These are phyloP conservation scores for Xanthorhoe spadicearia DNA, from an alignment of 2,888 invertebrate species.

Conservation along the genomic window DNA sequence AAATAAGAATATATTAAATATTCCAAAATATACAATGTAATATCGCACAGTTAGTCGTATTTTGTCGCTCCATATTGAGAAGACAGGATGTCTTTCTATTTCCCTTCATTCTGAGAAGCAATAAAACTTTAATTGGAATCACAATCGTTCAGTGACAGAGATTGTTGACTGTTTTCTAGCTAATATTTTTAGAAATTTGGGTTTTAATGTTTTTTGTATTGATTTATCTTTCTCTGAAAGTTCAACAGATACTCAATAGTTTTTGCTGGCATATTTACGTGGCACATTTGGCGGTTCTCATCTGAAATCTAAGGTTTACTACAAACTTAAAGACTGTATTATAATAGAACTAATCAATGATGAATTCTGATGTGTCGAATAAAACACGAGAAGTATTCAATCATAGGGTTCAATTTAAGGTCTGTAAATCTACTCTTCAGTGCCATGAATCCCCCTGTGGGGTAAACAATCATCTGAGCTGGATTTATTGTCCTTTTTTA, in stretches of 20 bases:
- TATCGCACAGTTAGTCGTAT: not conserved
- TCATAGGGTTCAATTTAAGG: not conserved
- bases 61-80: slow-evolving; percentile 17
- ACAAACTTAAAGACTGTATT: too few species aligned
- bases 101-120: slow-evolving; percentile 35
- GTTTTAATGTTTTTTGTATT: slow-evolving; percentile 28
- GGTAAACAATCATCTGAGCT: slow-evolving; percentile 10
- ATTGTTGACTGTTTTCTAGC: slow-evolving; percentile 30
- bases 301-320: too few species aligned
- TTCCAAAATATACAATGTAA: not conserved
- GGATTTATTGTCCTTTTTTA: slow-evolving; percentile 24
- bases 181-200: slow-evolving; percentile 33
- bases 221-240: not conserved
- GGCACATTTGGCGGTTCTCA: too few species aligned
- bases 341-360: too few species aligned
- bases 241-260: too few species aligned
- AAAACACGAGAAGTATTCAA: too few species aligned
- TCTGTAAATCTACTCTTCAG: not conserved
- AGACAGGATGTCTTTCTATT: slow-evolving; percentile 30
- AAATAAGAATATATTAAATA: not conserved
- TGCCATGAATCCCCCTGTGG: not conserved
- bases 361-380: too few species aligned
- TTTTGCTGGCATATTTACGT: too few species aligned
- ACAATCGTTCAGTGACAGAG: slow-evolving; percentile 34
- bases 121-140: slow-evolving; percentile 42